Base-by-base conservation (phyloP, 2,888 invertebrate species). In the Diplazon laetatorius region DNA sequence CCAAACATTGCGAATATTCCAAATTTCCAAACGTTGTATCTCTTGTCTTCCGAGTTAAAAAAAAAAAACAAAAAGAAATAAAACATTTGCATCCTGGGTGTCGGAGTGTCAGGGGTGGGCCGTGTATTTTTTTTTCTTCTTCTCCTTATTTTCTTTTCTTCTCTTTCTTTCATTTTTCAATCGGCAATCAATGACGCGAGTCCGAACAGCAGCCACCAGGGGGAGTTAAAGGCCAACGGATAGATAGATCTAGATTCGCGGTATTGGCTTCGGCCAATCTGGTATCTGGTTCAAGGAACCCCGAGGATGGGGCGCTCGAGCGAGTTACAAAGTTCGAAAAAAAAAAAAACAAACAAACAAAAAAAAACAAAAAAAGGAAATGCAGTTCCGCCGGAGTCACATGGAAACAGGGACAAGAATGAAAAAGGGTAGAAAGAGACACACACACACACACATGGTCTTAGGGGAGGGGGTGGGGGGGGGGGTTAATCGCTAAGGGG, bases 251-350 rank as follows among this genome's bases (percentile, higher is more conserved):
- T 89, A 89, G 90, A 91, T 91, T 90, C 89, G 88, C 89, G 88
- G 89, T 88, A 89, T 84, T 84, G 87, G n/a, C 86, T 85, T 84
- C 86, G 86, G 87, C 89, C 90, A 90, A 91, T 90, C 89, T 79
- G 72, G 90, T 89, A 91, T 91, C 89, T 91, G 89, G 90, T 91
- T 90, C 90, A 91, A 90, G 90, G 90, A 91, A 91, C 89, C 89
- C 89, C 85, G 85, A 85, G 86, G 63, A 16, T 55, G 37, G 55
- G 55, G 55, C 42, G 55, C 22, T 55, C 48, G 55, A 68, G 55
- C 42, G 55, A 68, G 68, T 22, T 22, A 63, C 10, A 73, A 50
- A 48, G 30, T 39, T 39, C 39, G 22, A 12, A 10, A 12, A 60
- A 30, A 62, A 55, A 62, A 39, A 35, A 72, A 55, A 39, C 46